A percentile compares a stretch with the other conserved stretches of the same genome.
These are phyloP conservation scores for Ramphastos sulfuratus DNA, from an alignment of 2,113 vertebrate genomes.

Conservation along the genomic window DNA sequence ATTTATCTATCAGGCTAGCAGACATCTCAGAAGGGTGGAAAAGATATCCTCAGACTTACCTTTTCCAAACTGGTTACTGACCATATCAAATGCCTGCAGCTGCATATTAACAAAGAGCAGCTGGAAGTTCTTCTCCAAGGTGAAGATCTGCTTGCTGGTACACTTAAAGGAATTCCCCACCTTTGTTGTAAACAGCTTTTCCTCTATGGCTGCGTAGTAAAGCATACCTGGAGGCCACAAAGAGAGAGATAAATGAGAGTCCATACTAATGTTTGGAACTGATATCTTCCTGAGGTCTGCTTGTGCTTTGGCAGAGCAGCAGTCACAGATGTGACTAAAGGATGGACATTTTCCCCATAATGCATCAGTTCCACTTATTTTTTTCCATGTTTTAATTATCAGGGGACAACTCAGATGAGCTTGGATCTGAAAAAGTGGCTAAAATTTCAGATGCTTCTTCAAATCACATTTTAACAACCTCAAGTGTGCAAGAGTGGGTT, in stretches of 20 bases:
- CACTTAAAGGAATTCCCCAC: constrained; percentile 82
- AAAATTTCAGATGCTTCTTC: neutral
- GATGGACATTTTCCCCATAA: neutral
- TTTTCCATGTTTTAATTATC: neutral
- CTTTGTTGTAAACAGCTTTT: constrained; percentile 74
- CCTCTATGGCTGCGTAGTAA: constrained; percentile 9
- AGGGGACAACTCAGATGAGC: neutral
- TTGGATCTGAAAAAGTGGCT: neutral
- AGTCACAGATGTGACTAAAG: neutral
- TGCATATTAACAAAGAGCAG: constrained; percentile 78
- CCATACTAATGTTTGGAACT: neutral
- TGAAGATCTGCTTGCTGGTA: constrained; percentile 71
- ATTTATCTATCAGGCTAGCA: neutral
- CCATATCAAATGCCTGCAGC: constrained; percentile 85
- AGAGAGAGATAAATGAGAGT: neutral
- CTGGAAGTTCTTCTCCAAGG: constrained; percentile 68
- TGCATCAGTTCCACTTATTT: neutral
- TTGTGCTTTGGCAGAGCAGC: neutral
- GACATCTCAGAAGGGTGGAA: neutral
- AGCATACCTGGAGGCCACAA: constrained; percentile 10
- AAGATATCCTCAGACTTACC: constrained; percentile 69
- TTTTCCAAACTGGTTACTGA: constrained; percentile 73
- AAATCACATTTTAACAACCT: neutral
- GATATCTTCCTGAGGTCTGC: neutral
- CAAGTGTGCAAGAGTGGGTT: neutral